These are phyloP conservation scores for Tylochromis polylepis DNA, from an alignment of 2,113 vertebrate species.

Conservation along the genomic window DNA sequence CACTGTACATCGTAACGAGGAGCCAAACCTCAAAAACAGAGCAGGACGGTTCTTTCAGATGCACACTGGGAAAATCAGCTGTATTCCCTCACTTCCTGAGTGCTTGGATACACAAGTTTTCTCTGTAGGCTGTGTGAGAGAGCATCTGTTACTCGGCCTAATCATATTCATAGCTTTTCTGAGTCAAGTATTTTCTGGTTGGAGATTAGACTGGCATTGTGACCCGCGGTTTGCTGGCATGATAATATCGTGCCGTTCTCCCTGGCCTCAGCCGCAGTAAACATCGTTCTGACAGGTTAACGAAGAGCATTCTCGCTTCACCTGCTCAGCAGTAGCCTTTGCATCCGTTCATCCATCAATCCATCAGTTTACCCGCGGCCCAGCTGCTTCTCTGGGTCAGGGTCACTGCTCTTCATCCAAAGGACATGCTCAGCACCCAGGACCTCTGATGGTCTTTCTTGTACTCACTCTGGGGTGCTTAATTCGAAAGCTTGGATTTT, in stretches of 20 bases:
- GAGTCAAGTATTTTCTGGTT: constrained; percentile 32
- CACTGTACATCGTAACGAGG: background rate
- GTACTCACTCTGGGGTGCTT: background rate
- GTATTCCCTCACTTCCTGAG: background rate
- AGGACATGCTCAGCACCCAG: background rate
- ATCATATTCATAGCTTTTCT: constrained; percentile 68
- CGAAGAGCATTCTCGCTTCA: background rate
- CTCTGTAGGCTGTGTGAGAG: background rate
- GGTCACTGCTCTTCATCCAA: background rate
- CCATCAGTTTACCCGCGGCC: background rate
- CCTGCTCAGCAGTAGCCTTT: background rate
- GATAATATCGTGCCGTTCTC: constrained; percentile 27
- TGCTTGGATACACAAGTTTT: background rate
- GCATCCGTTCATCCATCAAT: background rate
- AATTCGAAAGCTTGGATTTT: background rate
- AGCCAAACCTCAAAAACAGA: background rate
- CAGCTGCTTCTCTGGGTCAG: background rate
- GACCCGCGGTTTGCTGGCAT: constrained; percentile 33
- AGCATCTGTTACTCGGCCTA: constrained; percentile 52
- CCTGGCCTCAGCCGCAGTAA: background rate
- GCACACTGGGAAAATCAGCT: background rate
- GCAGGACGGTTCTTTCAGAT: background rate
- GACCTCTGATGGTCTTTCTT: background rate
- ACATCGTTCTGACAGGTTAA: constrained; percentile 17
- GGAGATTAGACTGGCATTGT: constrained; percentile 58